Evolutionary conservation across 2,797 vertebrate genomes (phyloP).

Genomic region (Chaetophractus vellerosus): DNA sequence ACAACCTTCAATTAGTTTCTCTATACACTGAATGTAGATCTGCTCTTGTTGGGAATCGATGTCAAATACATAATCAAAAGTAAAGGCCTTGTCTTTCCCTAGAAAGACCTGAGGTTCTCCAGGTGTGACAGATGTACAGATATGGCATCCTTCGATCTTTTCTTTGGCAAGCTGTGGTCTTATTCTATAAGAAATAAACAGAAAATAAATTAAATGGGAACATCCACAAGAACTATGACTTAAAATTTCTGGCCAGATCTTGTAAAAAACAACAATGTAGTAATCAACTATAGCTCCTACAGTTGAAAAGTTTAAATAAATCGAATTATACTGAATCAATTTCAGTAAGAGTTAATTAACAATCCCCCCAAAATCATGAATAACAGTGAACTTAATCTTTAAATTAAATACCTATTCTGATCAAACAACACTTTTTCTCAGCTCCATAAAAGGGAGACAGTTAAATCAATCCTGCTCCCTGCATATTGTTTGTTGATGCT

Average conservation of each 20-base stretch:
- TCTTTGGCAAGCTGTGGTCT: conserved; percentile 98
- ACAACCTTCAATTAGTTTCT: conserved; percentile 97
- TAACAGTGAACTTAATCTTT: conserved; percentile 47
- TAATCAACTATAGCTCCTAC: not conserved
- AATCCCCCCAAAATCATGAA: not conserved
- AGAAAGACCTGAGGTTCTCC: conserved; percentile 98
- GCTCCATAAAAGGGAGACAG: not conserved
- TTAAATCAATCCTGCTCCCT: conserved; percentile 50
- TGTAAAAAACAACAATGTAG: not conserved
- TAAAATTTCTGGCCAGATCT: not conserved
- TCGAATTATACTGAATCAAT: not conserved
- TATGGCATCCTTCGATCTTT: conserved; percentile 98
- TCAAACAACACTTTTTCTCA: conserved; percentile 22
- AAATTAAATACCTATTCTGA: conserved; percentile 20
- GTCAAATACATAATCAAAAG: conserved; percentile 97
- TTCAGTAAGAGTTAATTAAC: conserved; percentile 31
- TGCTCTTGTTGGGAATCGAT: conserved; percentile 95
- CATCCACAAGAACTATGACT: not conserved
- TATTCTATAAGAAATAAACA: conserved; percentile 91
- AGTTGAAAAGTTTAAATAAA: conserved; percentile 60
- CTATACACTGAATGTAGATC: conserved; percentile 95
- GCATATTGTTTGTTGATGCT: not conserved
- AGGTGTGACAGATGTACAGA: conserved; percentile 97
- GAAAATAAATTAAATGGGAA: conserved; percentile 1
- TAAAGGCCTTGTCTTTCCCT: conserved; percentile 99